These are phyloP conservation scores for Gymnocypris eckloni DNA, from an alignment of 2,797 vertebrate genomes.

Conservation along the genomic window DNA sequence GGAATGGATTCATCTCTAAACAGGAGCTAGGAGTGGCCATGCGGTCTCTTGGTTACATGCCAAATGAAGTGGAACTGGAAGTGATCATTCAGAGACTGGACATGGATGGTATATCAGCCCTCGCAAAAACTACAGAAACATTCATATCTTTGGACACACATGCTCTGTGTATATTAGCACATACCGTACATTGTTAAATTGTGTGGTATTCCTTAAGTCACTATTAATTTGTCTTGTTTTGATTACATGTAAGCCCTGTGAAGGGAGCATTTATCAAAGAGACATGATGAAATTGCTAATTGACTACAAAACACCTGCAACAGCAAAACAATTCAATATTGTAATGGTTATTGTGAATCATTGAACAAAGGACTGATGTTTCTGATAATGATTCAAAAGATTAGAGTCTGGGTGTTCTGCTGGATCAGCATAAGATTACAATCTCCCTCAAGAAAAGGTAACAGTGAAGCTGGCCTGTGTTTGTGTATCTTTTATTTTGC, in stretches of 20 bases:
- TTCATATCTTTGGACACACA: neutral
- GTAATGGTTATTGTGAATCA: slow-evolving; percentile 3
- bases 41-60: slow-evolving; percentile 99
- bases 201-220: neutral
- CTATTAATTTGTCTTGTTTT: slow-evolving; percentile 1
- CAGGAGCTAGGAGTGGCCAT: slow-evolving; percentile 98
- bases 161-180: neutral
- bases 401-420: neutral
- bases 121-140: neutral
- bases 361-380: slow-evolving; percentile 32
- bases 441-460: slow-evolving; percentile 16
- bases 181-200: neutral
- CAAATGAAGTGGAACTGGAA: slow-evolving; percentile 98
- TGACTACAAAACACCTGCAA: slow-evolving; percentile 1
- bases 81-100: slow-evolving; percentile 98
- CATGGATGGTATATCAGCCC: slow-evolving; percentile 85
- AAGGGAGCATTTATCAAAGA: neutral
- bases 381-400: slow-evolving; percentile 22
- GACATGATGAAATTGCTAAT: neutral
- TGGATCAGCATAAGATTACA: slow-evolving; percentile 2
- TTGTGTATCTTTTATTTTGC: slow-evolving; percentile 49
- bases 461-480: slow-evolving; percentile 16
- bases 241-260: slow-evolving; percentile 4
- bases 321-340: slow-evolving; percentile 20
- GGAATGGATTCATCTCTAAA: slow-evolving; percentile 99